Evolutionary conservation across 2,888 invertebrate genomes (phyloP), one percentile per base, ranked within the genome.

Genomic region (Bombyx huttoni): DNA sequence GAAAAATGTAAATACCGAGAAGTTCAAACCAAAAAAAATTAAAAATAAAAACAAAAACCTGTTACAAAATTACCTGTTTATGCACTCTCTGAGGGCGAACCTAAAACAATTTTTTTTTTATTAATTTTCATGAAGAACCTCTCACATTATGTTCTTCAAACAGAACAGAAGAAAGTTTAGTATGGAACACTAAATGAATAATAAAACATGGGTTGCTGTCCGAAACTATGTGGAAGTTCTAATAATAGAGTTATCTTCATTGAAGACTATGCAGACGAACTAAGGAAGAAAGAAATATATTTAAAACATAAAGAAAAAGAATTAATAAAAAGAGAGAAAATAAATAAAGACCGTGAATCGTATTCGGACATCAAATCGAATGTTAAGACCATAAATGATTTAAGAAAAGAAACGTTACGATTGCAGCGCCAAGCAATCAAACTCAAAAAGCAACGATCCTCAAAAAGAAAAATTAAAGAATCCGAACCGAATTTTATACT

Each of bases 291-390:
- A 55, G 57, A 63, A 54, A 8, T 53, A 6, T 54, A 53, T 34
- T 56, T 69, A 34, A 53, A 54, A 12, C 24, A 52, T 49, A 67
- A 56, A 58, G 65, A 68, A 64, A 64, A 58, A 56, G 57, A 70
- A 52, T 52, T 70, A 59, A 12, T 54, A 2, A 56, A 64, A 52
- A 65, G 62, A 46, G 63, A 55, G 34, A 49, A 59, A 53, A 56
- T 56, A 8, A 59, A 63, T 3, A 59, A 58, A 49, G 56, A 53
- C 34, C 47, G n/a, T 46, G 63, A 52, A 54, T 60, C 63, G 34
- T 59, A 64, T 53, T 57, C 58, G 8, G 64, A 73, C 55, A 58
- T 64, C 49, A 56, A 51, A 51, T 65, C 71, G 12, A 66, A 68
- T 13, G 56, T 40, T 10, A 40, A 46, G 12, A 12, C 40, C 0